phyloP scores from a whole-genome alignment of 2,797 vertebrate genomes.

The Schizopygopsis malacanthus region DNA sequence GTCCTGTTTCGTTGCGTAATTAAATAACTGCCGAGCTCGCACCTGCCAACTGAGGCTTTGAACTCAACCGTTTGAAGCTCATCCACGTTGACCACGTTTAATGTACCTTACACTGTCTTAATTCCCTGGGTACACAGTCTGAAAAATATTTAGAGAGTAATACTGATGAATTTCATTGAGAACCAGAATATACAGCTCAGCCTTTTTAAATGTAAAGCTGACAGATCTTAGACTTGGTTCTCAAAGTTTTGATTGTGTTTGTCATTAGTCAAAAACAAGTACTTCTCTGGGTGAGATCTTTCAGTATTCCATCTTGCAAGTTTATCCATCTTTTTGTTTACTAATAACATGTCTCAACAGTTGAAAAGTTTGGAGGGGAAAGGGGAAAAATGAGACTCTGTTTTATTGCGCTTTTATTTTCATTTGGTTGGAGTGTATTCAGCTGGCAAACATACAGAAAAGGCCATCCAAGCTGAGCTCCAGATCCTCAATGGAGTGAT shows the following conservation, averaged over 20 bases:
- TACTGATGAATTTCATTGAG: not conserved
- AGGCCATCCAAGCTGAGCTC: slow-evolving; percentile 7
- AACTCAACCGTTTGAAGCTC: slow-evolving; percentile 20
- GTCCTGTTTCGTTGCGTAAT: not conserved
- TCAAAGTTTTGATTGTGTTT: not conserved
- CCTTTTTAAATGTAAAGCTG: slow-evolving; percentile 4
- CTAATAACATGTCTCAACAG: not conserved
- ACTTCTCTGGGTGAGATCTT: not conserved
- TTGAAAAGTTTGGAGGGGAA: not conserved
- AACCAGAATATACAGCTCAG: not conserved
- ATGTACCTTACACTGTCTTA: slow-evolving; percentile 5
- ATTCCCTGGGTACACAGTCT: slow-evolving; percentile 1
- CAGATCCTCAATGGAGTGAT: slow-evolving; percentile 1
- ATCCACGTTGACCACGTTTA: slow-evolving; percentile 15
- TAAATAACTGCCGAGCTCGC: not conserved
- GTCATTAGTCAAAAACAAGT: slow-evolving; percentile 10
- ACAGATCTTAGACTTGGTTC: not conserved
- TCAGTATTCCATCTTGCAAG: slow-evolving; percentile 18
- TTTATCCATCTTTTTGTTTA: slow-evolving; percentile 8
- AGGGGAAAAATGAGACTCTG: not conserved
- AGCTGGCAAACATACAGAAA: slow-evolving; percentile 25
- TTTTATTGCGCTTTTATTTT: slow-evolving; percentile 35
- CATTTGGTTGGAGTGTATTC: slow-evolving; percentile 17
- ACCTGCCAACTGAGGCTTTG: slow-evolving; percentile 31
- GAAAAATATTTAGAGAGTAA: slow-evolving; percentile 13